A percentile compares a stretch with the other conserved stretches of the same genome.
Evolutionary conservation across 2,113 vertebrate genomes (phyloP).

Genomic region (Triplophysa siluroides): DNA sequence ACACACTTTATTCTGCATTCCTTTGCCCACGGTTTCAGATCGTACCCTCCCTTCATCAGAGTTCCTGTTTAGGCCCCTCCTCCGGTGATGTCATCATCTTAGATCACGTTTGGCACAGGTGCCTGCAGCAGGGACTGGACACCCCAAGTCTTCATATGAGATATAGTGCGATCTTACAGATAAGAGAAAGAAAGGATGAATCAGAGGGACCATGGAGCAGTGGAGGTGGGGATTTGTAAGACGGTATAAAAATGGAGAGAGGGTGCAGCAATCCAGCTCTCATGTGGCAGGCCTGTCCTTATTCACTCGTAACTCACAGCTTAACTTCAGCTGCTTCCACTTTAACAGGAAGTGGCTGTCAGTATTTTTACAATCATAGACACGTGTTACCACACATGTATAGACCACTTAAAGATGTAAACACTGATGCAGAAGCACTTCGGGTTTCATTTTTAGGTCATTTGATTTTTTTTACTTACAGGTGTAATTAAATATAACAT

Average conservation of each 20-base stretch:
- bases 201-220: neutral
- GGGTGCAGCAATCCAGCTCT: slow-evolving; percentile 11
- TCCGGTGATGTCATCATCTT: slow-evolving; percentile 10
- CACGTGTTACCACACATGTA: neutral
- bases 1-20: neutral
- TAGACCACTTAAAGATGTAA: too few relatives aligned
- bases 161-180: neutral
- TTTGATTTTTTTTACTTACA: too few relatives aligned
- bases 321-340: slow-evolving; percentile 56
- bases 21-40: neutral
- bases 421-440: too few relatives aligned
- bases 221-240: neutral
- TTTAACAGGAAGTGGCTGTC: slow-evolving; percentile 43
- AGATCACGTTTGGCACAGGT: slow-evolving; percentile 34
- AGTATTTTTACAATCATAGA: slow-evolving; percentile 39
- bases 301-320: slow-evolving; percentile 22
- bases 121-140: slow-evolving; percentile 10
- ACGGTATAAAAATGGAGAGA: neutral
- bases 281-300: slow-evolving; percentile 49
- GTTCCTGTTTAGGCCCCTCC: neutral
- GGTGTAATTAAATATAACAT: too few relatives aligned
- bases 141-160: neutral
- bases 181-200: neutral
- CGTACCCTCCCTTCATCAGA: neutral
- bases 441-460: too few relatives aligned